These are phyloP conservation scores for Camelus dromedarius DNA, from an alignment of 2,113 vertebrate genomes.

Conservation along the genomic window DNA sequence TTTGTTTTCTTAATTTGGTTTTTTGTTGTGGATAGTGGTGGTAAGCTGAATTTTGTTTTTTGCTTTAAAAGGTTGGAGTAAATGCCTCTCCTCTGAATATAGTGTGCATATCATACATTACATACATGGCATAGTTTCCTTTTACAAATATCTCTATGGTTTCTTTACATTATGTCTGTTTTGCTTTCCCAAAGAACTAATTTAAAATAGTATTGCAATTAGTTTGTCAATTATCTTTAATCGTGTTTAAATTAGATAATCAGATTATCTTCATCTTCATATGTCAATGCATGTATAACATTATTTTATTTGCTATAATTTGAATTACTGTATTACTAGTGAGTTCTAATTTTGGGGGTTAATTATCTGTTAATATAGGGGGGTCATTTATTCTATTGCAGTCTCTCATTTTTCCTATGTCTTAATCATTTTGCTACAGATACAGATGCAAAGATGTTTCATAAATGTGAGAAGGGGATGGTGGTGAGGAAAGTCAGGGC, in stretches of 20 bases:
- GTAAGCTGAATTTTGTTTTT: background rate
- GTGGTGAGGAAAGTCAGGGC: background rate
- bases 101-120: background rate
- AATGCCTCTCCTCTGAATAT: background rate
- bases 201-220: background rate
- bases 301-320: background rate
- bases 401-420: background rate
- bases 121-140: background rate
- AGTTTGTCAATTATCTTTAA: slow-evolving; percentile 26
- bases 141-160: background rate
- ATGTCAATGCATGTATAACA: background rate
- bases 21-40: background rate
- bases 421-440: background rate
- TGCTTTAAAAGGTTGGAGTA: background rate
- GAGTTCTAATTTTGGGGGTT: background rate
- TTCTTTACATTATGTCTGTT: background rate
- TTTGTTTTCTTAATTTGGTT: slow-evolving; percentile 31
- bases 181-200: background rate
- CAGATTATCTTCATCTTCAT: slow-evolving; percentile 6
- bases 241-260: background rate
- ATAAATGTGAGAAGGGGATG: background rate
- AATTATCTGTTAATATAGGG: background rate
- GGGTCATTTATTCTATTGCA: background rate
- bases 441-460: background rate
- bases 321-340: background rate